Evolutionary conservation across 2,888 invertebrate genomes (phyloP).

Genomic region (Amaurobius ferox): DNA sequence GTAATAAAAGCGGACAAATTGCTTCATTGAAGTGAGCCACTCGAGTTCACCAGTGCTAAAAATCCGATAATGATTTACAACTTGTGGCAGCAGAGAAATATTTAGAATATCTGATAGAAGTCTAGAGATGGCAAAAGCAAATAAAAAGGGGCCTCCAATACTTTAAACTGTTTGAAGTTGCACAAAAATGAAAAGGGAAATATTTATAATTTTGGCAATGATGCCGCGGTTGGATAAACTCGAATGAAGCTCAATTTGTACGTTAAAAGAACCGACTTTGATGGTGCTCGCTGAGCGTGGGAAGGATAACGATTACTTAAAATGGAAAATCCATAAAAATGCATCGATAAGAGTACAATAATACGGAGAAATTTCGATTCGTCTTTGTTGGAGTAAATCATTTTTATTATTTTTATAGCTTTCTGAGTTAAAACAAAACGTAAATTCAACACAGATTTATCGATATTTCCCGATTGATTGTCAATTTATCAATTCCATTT

Average conservation of each 20-base stretch:
- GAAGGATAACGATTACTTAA: neutral
- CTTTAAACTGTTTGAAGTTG: constrained; percentile 60
- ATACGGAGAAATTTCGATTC: neutral
- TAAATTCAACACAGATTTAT: neutral
- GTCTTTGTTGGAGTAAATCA: neutral
- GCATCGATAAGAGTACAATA: neutral
- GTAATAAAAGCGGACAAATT: constrained; percentile 68
- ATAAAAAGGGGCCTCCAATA: constrained; percentile 52
- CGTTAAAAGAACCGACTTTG: constrained; percentile 46
- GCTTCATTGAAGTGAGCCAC: constrained; percentile 60
- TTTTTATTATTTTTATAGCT: neutral
- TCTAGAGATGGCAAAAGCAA: constrained; percentile 23
- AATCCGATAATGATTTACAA: constrained; percentile 71
- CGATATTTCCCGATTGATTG: neutral
- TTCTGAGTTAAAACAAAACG: neutral
- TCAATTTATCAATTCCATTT: neutral
- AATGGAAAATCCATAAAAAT: constrained; percentile 25
- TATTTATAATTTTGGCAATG: constrained; percentile 36
- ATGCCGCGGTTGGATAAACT: constrained; percentile 25
- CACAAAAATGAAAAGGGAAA: constrained; percentile 45
- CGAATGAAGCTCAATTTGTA: neutral
- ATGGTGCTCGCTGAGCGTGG: neutral
- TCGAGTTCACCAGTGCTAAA: constrained; percentile 41
- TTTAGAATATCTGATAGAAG: constrained; percentile 34
- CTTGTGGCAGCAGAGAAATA: constrained; percentile 38